Conservation (phyloP, 2,113 vertebrate genomes). For the Burhinus bistriatus region DNA sequence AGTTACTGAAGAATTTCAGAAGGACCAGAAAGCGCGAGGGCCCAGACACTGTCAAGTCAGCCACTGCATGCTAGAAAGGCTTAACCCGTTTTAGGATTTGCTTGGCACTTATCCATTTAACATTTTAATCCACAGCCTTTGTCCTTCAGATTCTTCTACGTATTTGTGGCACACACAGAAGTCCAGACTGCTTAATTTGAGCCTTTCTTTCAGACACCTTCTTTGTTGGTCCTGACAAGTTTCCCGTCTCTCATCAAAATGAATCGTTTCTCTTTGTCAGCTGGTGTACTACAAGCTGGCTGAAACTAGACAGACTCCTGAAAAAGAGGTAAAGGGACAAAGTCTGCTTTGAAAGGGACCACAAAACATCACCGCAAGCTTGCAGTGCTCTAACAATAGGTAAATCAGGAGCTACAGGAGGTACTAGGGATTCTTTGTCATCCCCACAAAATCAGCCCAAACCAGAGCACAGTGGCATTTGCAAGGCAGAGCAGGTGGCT, state of each 20-base stretch:
- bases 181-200: background rate
- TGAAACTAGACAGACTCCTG: background rate
- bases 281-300: background rate
- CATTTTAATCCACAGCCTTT: background rate
- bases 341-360: background rate
- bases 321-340: background rate
- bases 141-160: background rate
- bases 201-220: background rate
- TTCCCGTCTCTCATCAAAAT: background rate
- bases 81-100: background rate
- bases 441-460: background rate
- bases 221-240: background rate
- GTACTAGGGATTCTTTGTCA: background rate
- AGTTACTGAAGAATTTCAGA: background rate
- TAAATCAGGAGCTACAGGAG: background rate
- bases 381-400: background rate
- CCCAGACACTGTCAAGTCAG: background rate
- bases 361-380: background rate
- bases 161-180: background rate
- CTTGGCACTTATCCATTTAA: constrained; percentile 5
- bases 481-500: background rate
- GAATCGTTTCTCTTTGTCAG: background rate
- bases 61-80: background rate
- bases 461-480: background rate
- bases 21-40: background rate